Evolutionary conservation across 37 sponge, comb jelly and placozoan genomes (phyloP), one percentile per base, ranked within the genome.

Genomic region (Ianthella basta): DNA sequence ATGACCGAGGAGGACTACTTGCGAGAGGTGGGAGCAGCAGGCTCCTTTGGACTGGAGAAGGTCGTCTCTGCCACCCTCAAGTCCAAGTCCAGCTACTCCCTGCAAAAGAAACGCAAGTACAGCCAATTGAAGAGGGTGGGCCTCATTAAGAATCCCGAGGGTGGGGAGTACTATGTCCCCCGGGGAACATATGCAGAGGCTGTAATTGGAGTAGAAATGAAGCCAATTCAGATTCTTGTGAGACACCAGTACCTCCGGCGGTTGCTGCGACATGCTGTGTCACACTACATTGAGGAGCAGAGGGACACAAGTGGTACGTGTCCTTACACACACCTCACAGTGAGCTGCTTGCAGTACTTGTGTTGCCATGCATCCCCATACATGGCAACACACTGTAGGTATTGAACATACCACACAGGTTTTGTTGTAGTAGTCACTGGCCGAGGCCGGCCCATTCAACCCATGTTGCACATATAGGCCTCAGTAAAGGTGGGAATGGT

Each of bases 111-210:
- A n/a, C 56, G 18, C 39, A 87, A 73, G 34, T 33, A 79, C 21
- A 70, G 85, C 15, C 81, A 84, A 38, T 13, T 81, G 15, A 81
- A 39, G 35, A 55, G 40, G n/a, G 82, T 91, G 25, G 92, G 92
- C 4, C 32, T 27, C 19, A 85, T 91, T 55, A 56, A 40, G 27
- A 72, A 56, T 19, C 69, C 74, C 0, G 21, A 39, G 1, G 39
- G 59, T 1, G 30, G 30, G 27, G 41, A 41, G 1, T 23, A 50
- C 54, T 75, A 36, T 19, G 92, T 91, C 10, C n/a, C 55, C 4
- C 37, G 92, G 32, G 92, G 92, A 6, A 82, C 92, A 0, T 75
- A 83, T 30, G 86, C 56, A 34, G 92, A 91, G 59, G 88, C 92
- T 29, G 92, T 91, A 16, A 75, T 91, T 14, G 88, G 80, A 70